A percentile compares a stretch with the other conserved stretches of the same genome.
Evolutionary conservation across 2,113 vertebrate species (phyloP).

Genomic region (Chaetodon trifascialis): DNA sequence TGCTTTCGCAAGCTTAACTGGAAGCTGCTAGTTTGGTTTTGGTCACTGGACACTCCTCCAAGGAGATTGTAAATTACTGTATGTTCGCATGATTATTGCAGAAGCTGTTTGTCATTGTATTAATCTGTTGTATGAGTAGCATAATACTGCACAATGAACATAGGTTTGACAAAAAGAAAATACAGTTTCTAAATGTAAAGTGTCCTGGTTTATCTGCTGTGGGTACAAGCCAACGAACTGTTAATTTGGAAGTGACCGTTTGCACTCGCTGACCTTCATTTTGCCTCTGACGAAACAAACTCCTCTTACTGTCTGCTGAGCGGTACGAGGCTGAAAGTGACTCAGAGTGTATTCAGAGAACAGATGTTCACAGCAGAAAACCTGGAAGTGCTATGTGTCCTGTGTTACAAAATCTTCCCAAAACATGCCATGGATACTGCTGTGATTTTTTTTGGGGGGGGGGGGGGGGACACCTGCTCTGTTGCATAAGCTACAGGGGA

Average conservation of each 20-base stretch:
- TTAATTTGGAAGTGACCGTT: neutral
- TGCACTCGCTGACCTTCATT: conserved; percentile 1
- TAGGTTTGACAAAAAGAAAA: too few species aligned
- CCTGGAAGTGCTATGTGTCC: neutral
- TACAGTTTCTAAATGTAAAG: neutral
- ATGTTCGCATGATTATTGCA: conserved; percentile 1
- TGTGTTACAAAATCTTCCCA: neutral
- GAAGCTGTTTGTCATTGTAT: neutral
- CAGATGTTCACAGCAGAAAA: conserved; percentile 10
- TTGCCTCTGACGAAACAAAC: neutral
- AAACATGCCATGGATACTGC: neutral
- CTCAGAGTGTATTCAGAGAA: neutral
- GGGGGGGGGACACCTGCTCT: neutral
- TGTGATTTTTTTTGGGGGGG: neutral
- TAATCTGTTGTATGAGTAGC: neutral
- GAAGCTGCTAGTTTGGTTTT: neutral
- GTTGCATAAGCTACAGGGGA: conserved; percentile 1
- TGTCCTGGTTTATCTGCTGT: neutral
- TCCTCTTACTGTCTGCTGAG: neutral
- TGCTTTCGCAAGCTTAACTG: conserved; percentile 4
- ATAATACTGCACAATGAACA: too few species aligned
- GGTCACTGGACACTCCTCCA: conserved; percentile 17
- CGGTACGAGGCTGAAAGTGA: neutral
- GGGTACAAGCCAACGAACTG: neutral
- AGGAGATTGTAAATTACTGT: neutral